phyloP scores from a whole-genome alignment of 1,140 invertebrate genomes.

The Caenorhabditis brenneri region DNA sequence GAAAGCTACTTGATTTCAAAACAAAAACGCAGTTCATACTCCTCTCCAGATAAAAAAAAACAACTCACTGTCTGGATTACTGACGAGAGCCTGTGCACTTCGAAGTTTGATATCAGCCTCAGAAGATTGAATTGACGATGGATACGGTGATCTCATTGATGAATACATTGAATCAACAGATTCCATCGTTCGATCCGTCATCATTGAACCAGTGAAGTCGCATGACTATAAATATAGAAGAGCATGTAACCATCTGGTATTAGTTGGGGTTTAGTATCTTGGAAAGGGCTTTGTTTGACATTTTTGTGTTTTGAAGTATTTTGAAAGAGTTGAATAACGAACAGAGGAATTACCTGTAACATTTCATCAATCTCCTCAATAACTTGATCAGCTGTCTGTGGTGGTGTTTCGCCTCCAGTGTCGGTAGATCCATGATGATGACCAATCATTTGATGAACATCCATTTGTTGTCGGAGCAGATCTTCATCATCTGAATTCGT shows the following conservation, averaged over 20 bases:
- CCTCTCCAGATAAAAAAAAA: neutral
- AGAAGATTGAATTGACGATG: constrained; percentile 30
- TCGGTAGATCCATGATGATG: constrained; percentile 55
- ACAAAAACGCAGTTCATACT: neutral
- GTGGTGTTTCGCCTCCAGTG: constrained; percentile 58
- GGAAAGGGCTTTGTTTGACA: neutral
- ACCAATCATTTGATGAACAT: constrained; percentile 65
- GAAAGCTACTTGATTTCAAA: neutral
- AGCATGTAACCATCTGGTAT: too few species aligned
- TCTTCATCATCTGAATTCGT: constrained; percentile 61
- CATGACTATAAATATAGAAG: constrained; percentile 61
- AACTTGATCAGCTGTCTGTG: constrained; percentile 68
- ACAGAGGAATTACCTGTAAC: constrained; percentile 62
- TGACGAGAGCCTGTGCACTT: constrained; percentile 57
- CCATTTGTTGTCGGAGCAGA: constrained; percentile 62
- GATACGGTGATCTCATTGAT: constrained; percentile 67
- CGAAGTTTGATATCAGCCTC: constrained; percentile 63
- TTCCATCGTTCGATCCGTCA: constrained; percentile 68
- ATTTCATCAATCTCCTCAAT: constrained; percentile 71
- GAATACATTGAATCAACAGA: constrained; percentile 70
- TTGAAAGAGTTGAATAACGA: neutral
- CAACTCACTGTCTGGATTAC: constrained; percentile 60
- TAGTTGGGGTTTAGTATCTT: neutral
- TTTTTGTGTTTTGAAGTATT: too few species aligned
- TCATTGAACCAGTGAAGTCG: constrained; percentile 69